A percentile compares a stretch with the other conserved stretches of the same genome.
Evolutionary conservation across 2,888 invertebrate species (phyloP).

Genomic region (Morpho deidamia): DNA sequence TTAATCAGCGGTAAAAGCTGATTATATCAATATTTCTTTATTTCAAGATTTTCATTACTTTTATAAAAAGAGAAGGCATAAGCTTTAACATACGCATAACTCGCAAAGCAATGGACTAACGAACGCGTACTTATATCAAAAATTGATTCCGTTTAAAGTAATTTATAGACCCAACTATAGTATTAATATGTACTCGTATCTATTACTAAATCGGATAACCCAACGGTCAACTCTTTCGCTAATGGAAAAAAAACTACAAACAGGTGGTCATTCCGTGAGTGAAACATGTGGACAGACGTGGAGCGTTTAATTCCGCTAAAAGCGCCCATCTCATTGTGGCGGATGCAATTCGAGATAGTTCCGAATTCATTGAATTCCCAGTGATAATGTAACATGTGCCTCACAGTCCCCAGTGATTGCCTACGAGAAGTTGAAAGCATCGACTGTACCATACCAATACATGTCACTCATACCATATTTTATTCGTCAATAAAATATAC

Average conservation of each 20-base stretch:
- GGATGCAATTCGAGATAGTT: constrained; percentile 50
- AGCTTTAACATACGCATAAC: no score
- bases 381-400: constrained; percentile 21
- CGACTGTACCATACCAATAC: neutral
- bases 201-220: constrained; percentile 2
- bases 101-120: no score
- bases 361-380: constrained; percentile 26
- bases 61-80: no score
- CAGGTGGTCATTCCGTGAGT: constrained; percentile 41
- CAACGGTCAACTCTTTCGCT: constrained; percentile 10
- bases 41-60: no score
- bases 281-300: constrained; percentile 46
- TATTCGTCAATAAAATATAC: no score
- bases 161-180: no score
- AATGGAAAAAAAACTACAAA: constrained; percentile 19
- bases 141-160: no score
- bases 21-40: no score
- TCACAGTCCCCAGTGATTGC: constrained; percentile 7
- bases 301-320: constrained; percentile 66
- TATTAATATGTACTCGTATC: no score
- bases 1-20: no score
- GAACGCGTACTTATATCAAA: no score
- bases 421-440: neutral
- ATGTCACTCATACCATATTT: no score
- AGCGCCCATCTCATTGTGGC: constrained; percentile 69